Evolutionary conservation across 2,797 vertebrate genomes (phyloP), one percentile per base, ranked within the genome.

Genomic region (Aldrovandia affinis): DNA sequence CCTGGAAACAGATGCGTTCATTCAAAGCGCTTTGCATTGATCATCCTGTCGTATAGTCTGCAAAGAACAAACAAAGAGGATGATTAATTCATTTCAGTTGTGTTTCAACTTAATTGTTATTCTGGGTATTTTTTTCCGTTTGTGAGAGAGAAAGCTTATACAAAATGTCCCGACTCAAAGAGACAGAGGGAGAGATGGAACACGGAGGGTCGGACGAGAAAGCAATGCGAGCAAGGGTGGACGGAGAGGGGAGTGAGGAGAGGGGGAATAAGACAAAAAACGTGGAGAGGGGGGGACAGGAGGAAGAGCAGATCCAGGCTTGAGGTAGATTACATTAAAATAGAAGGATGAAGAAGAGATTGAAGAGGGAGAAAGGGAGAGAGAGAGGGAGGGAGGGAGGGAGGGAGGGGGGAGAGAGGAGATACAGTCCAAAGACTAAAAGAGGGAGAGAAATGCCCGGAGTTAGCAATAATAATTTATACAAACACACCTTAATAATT

Each of bases 401-500:
- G 83, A 39, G 18, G 39, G 39, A 36, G 50, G 30, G 78, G 47
- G 54, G 3, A 81, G 83, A 83, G 84, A 83, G 87, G 87, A 84
- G 88, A 70, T 30, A 33, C 36, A 70, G 78, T 84, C 83, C 83
- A 84, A 84, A 84, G 83, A 80, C 77, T 84, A 33, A 84, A 77
- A 65, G 77, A 88, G 79, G 90, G 88, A 90, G 92, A 96, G 93
- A 95, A 95, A 90, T 95, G 95, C 95, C 95, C 92, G 94, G 94
- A 96, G 95, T 96, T 95, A 96, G 95, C 91, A 95, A 96, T 95
- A 96, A 96, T 96, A 96, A 96, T 96, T 96, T 96, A 96, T 96
- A 96, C 95, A 96, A 96, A 96, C 95, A 96, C 95, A 96, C 95
- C 95, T 96, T 94, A 96, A 96, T 96, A 96, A 96, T 96, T 96